A percentile compares a stretch with the other conserved stretches of the same genome.
Evolutionary conservation across 2,888 invertebrate genomes (phyloP).

Genomic region (Panorpa germanica): DNA sequence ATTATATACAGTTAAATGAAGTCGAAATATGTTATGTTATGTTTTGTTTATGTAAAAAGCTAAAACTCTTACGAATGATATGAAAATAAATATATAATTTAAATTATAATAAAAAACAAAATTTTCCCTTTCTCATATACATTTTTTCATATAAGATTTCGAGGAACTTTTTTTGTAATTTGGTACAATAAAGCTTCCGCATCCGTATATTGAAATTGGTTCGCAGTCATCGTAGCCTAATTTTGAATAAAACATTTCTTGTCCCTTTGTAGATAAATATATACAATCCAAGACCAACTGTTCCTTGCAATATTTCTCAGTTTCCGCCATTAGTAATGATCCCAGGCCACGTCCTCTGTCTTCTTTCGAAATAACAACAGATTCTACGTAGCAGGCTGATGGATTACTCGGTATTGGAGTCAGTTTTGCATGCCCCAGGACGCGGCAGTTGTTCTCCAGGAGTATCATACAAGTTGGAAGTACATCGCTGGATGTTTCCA

Average conservation of each 20-base stretch:
- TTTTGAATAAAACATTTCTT: conserved; percentile 55
- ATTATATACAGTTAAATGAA: too few relatives aligned
- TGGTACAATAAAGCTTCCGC: too few relatives aligned
- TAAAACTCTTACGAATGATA: too few relatives aligned
- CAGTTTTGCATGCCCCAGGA: conserved; percentile 67
- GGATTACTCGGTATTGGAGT: conserved; percentile 48
- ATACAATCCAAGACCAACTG: conserved; percentile 39
- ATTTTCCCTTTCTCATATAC: not conserved
- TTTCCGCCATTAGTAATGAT: conserved; percentile 48
- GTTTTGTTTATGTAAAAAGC: too few relatives aligned
- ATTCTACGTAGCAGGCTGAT: conserved; percentile 60
- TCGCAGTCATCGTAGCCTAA: conserved; percentile 50
- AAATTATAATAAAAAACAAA: not conserved
- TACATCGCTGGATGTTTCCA: conserved; percentile 50
- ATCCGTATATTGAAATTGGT: conserved; percentile 49
- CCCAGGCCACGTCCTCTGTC: conserved; percentile 61
- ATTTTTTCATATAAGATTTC: conserved; percentile 8
- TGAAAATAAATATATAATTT: not conserved
- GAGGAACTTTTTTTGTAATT: not conserved
- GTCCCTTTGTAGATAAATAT: conserved; percentile 52
- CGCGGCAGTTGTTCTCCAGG: conserved; percentile 29
- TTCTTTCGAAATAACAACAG: conserved; percentile 54
- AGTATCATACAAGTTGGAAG: conserved; percentile 55
- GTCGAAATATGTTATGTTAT: too few relatives aligned
- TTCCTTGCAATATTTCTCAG: conserved; percentile 52